Percentiles rank a stretch among this genome's conserved stretches.
phyloP scores from a whole-genome alignment of 2,113 vertebrate genomes.

The Nymphicus hollandicus region DNA sequence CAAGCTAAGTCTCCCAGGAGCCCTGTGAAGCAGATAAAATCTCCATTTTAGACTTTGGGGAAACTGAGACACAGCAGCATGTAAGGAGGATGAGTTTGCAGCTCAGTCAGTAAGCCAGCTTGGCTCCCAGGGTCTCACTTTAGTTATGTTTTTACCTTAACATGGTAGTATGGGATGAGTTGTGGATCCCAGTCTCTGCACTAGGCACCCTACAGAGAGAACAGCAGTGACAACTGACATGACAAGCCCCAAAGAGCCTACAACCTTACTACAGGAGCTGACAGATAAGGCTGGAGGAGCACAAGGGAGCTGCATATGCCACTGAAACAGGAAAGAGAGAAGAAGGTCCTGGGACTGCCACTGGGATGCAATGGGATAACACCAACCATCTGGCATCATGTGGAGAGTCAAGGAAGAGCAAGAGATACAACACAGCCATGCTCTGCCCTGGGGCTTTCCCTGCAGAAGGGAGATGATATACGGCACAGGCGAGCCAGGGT shows the following conservation, averaged over 20 bases:
- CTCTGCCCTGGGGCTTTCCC: not conserved
- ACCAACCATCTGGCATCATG: not conserved
- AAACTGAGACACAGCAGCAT: not conserved
- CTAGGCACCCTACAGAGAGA: not conserved
- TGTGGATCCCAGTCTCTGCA: accelerated
- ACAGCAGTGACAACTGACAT: not conserved
- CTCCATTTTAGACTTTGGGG: not conserved
- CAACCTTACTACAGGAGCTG: not conserved
- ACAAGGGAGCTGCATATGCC: accelerated
- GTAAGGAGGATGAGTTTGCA: not conserved
- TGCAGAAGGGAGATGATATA: not conserved
- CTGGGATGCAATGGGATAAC: not conserved
- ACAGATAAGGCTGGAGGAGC: not conserved
- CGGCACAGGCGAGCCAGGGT: not conserved
- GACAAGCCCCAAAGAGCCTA: not conserved
- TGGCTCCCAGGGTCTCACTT: not conserved
- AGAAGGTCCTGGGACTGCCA: not conserved
- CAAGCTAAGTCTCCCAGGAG: not conserved
- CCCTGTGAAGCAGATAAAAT: not conserved
- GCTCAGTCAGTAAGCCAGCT: not conserved
- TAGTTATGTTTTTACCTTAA: not conserved
- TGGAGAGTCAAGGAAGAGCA: not conserved
- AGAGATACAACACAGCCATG: not conserved
- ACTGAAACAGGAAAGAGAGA: not conserved
- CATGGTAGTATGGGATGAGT: accelerated